These are phyloP conservation scores for Aurelia coerulea DNA, from an alignment of 30 jellyfish, hydroid and myxozoan genomes.

Conservation along the genomic window DNA sequence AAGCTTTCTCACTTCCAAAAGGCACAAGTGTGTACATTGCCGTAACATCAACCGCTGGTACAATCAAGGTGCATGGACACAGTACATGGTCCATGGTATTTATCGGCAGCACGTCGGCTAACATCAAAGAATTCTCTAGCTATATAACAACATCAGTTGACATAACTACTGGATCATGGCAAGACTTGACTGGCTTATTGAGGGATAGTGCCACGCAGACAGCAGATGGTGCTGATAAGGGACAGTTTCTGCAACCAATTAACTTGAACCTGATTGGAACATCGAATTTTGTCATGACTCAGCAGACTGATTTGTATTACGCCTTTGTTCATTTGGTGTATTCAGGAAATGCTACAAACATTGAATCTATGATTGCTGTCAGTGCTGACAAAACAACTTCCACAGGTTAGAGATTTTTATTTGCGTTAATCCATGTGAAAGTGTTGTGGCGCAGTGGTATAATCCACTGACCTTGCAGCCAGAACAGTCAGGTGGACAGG, in stretches of 20 bases:
- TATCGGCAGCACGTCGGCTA: slow-evolving; percentile 72
- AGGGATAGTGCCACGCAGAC: slow-evolving; percentile 59
- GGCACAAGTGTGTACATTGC: slow-evolving; percentile 66
- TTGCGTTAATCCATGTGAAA: neutral
- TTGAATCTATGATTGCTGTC: slow-evolving; percentile 83
- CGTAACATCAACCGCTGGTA: slow-evolving; percentile 51
- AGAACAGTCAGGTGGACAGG: too few relatives aligned
- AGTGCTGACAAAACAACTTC: slow-evolving; percentile 67
- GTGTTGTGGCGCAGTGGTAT: neutral
- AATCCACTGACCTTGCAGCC: neutral
- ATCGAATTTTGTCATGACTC: slow-evolving; percentile 61
- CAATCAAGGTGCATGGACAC: slow-evolving; percentile 41
- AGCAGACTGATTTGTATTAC: slow-evolving; percentile 77
- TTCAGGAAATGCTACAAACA: slow-evolving; percentile 76
- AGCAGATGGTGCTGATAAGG: slow-evolving; percentile 52
- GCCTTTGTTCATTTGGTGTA: slow-evolving; percentile 75
- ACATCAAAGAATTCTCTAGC: slow-evolving; percentile 73
- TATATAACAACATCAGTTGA: slow-evolving; percentile 22
- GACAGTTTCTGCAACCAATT: slow-evolving; percentile 81
- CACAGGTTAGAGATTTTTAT: slow-evolving; percentile 31
- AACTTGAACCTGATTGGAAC: slow-evolving; percentile 50
- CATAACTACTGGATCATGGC: slow-evolving; percentile 40
- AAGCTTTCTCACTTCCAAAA: slow-evolving; percentile 72
- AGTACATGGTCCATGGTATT: slow-evolving; percentile 91
- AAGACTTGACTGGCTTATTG: slow-evolving; percentile 37